Conservation (phyloP, 2,888 invertebrate genomes). For the Alviniconcha strummeri region DNA sequence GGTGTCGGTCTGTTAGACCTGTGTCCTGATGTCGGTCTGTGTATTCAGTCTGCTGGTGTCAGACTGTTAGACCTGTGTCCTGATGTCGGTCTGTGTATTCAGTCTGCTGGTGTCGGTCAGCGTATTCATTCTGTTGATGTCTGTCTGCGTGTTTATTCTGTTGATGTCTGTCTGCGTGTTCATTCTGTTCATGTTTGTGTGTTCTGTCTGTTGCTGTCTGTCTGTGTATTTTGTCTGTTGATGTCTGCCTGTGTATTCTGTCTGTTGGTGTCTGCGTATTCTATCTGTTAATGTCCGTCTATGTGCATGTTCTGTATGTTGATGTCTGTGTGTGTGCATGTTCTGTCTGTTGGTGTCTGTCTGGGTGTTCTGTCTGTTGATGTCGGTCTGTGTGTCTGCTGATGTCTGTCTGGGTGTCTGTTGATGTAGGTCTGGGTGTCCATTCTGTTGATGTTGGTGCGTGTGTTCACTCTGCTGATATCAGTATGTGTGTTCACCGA, state of each 20-base stretch:
- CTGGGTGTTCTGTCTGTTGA: not conserved
- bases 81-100: no score
- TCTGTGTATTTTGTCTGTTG: not conserved
- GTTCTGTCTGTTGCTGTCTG: not conserved
- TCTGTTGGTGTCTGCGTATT: not conserved
- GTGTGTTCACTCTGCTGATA: no score
- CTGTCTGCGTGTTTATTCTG: not conserved
- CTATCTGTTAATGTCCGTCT: not conserved
- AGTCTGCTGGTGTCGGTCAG: no score
- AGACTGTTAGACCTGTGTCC: no score
- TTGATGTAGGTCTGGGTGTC: no score
- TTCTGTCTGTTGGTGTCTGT: not conserved
- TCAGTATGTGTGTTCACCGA: no score
- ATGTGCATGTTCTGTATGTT: not conserved
- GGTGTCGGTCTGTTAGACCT: no score
- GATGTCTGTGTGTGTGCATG: not conserved
- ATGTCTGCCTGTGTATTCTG: not conserved
- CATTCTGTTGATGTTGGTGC: no score
- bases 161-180: not conserved
- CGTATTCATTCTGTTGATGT: not conserved
- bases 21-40: no score
- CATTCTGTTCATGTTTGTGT: not conserved
- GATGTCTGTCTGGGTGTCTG: no score
- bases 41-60: no score
- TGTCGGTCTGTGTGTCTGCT: no score